Conservation (phyloP, 1,140 invertebrate genomes). For the Kradibia gibbosae region DNA sequence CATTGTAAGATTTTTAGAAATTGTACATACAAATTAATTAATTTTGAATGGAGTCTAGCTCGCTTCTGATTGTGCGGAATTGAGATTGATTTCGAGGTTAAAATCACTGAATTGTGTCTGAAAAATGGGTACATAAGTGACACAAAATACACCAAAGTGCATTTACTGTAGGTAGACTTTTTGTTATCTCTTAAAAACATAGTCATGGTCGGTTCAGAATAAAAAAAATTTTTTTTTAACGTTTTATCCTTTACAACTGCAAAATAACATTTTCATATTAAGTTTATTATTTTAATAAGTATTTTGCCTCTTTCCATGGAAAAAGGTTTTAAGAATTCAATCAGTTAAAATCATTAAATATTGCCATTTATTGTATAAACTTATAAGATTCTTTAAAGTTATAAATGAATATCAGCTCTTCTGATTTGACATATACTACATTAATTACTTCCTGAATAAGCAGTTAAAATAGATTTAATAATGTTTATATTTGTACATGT, state of each 20-base stretch:
- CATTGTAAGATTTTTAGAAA: constrained; percentile 11
- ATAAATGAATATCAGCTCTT: constrained; percentile 38
- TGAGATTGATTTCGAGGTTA: constrained; percentile 46
- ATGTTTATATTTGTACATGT: too few species aligned
- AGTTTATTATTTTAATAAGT: constrained; percentile 40
- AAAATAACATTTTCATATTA: constrained; percentile 30
- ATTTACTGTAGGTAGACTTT: constrained; percentile 50
- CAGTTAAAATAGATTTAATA: constrained; percentile 34
- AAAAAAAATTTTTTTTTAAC: constrained; percentile 38
- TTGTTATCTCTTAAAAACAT: constrained; percentile 45
- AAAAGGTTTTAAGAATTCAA: constrained; percentile 47
- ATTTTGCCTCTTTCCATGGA: constrained; percentile 49
- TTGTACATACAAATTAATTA: constrained; percentile 47
- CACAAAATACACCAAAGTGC: constrained; percentile 52
- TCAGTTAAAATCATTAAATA: constrained; percentile 26
- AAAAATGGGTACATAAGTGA: constrained; percentile 45
- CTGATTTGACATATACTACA: constrained; percentile 38
- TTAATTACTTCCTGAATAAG: constrained; percentile 31
- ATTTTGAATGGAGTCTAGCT: constrained; percentile 33
- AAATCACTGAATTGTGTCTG: constrained; percentile 44
- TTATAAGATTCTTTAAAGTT: constrained; percentile 49
- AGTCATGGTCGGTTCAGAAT: constrained; percentile 26
- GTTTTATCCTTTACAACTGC: constrained; percentile 21
- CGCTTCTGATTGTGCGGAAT: constrained; percentile 42
- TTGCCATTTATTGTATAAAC: constrained; percentile 42